Conservation (phyloP, 2,113 vertebrate species). For the Pseudorhombus dupliciocellatus region DNA sequence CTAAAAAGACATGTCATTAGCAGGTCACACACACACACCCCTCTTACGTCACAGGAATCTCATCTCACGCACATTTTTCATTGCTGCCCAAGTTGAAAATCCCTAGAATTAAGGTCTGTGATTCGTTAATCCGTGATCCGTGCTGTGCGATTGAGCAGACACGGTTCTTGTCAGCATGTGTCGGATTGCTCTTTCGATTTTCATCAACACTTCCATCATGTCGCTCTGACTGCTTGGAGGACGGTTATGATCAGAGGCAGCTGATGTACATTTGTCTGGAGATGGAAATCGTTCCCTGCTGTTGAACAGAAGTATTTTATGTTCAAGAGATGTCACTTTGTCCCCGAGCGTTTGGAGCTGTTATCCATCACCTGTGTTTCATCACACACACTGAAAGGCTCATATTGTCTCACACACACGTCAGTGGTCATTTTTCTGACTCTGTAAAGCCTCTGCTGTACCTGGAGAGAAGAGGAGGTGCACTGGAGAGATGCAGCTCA, state of each 20-base stretch:
- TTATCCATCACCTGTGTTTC: too few species aligned
- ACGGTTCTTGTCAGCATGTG: not conserved
- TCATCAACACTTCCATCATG: slow-evolving; percentile 21
- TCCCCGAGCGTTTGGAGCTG: too few species aligned
- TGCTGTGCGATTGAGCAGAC: slow-evolving; percentile 7
- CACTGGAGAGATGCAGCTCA: not conserved
- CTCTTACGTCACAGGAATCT: slow-evolving; percentile 9
- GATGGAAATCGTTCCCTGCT: slow-evolving; percentile 4
- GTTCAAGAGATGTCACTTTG: not conserved
- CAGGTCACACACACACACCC: slow-evolving; percentile 15
- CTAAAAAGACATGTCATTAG: slow-evolving; percentile 18
- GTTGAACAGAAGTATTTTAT: slow-evolving; percentile 15
- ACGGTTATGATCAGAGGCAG: not conserved
- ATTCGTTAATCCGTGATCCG: slow-evolving; percentile 24
- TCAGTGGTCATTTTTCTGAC: not conserved
- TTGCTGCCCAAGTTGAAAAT: slow-evolving; percentile 16
- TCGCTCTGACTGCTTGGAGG: not conserved
- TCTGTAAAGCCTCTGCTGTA: not conserved
- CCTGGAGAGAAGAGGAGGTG: not conserved
- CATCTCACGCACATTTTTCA: slow-evolving; percentile 11
- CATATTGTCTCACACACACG: too few species aligned
- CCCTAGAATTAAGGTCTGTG: slow-evolving; percentile 11
- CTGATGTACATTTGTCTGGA: not conserved
- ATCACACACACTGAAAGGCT: too few species aligned
- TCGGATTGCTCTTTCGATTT: slow-evolving; percentile 5